Percentiles rank a stretch among this genome's conserved stretches.
Conservation (phyloP, 2,113 vertebrate species). For the Oenanthe melanoleuca region DNA sequence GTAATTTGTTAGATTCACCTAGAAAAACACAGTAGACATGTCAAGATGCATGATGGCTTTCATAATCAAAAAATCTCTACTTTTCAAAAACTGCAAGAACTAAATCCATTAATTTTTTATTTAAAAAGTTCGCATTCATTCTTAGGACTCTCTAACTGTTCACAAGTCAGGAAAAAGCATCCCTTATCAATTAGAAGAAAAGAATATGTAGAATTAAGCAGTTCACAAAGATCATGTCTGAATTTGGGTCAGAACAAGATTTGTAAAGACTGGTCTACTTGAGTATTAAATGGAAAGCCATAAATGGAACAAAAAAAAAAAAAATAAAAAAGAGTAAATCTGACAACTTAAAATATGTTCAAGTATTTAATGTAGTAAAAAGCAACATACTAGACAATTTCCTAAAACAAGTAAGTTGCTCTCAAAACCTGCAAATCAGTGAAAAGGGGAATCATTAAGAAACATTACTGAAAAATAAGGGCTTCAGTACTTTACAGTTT, state of each 20-base stretch:
- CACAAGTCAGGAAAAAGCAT: not conserved
- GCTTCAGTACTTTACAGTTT: not conserved
- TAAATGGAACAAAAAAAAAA: not conserved
- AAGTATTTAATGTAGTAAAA: not conserved
- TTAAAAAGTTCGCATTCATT: not conserved
- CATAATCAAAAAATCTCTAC: not conserved
- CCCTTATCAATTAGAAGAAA: not conserved
- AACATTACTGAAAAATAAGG: not conserved
- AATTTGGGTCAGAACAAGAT: not conserved
- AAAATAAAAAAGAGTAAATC: not conserved
- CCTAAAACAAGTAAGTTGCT: not conserved
- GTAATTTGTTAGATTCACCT: conserved; percentile 94
- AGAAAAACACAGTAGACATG: not conserved
- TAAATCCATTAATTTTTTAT: not conserved
- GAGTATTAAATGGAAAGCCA: not conserved
- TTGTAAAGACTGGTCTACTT: not conserved
- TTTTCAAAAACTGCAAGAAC: not conserved
- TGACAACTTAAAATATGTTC: not conserved
- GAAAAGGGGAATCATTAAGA: not conserved
- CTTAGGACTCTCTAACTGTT: not conserved
- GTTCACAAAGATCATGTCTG: not conserved
- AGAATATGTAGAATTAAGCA: not conserved
- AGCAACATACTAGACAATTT: not conserved
- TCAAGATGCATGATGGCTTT: not conserved
- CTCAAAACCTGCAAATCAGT: not conserved